Conservation (phyloP, 2,888 invertebrate genomes). For the Erpobdella octoculata region DNA sequence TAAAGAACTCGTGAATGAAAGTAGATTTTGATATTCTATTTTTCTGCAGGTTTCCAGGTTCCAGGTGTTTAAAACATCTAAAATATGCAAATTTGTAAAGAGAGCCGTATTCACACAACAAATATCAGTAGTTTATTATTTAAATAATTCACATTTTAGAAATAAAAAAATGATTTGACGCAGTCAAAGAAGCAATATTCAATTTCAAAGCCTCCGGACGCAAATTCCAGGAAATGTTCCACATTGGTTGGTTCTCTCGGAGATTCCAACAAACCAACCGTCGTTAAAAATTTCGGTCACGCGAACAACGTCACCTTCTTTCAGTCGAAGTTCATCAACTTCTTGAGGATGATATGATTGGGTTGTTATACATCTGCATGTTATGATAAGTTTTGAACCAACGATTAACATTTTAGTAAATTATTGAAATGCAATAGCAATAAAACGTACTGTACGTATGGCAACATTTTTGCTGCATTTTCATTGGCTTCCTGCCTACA, state of each 20-base stretch:
- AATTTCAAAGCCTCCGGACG: constrained; percentile 21
- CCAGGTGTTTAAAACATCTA: too few species aligned
- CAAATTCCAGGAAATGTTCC: constrained; percentile 29
- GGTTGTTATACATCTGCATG: constrained; percentile 19
- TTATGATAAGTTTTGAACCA: too few species aligned
- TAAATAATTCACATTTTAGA: too few species aligned
- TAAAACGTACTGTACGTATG: constrained; percentile 2
- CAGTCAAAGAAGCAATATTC: too few species aligned
- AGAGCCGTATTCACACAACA: too few species aligned
- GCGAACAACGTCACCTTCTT: constrained; percentile 22
- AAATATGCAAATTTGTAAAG: too few species aligned
- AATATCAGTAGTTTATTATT: too few species aligned
- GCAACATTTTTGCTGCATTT: not conserved
- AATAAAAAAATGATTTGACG: too few species aligned
- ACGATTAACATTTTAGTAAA: not conserved
- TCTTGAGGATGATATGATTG: constrained; percentile 17
- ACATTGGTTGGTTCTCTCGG: constrained; percentile 24
- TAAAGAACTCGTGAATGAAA: too few species aligned
- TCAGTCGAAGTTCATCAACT: constrained; percentile 23
- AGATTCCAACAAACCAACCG: constrained; percentile 31
- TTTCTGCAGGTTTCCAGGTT: too few species aligned
- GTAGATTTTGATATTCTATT: too few species aligned
- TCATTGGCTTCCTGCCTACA: not conserved
- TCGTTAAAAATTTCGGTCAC: constrained; percentile 30
- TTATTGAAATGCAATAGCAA: not conserved